Evolutionary conservation across 2,113 vertebrate genomes (phyloP), one percentile per base, ranked within the genome.

Genomic region (Syngnathus floridae): DNA sequence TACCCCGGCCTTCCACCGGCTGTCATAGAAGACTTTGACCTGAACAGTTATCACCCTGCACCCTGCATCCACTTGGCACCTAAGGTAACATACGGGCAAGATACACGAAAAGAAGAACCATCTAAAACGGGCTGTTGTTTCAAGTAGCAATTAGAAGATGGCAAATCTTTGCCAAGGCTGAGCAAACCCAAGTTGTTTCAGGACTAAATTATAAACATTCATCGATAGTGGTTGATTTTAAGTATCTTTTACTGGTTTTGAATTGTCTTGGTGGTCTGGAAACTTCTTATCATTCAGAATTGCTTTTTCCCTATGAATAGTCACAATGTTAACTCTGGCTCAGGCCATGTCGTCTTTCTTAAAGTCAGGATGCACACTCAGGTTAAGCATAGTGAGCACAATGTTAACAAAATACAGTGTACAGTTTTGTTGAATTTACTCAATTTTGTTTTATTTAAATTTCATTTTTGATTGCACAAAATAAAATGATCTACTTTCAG

Each of bases 21-120:
- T 1, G 76, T 88, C 8, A 90, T 94, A 14, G 51, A 72, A 36
- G 91, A 91, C 84, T 91, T 92, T 64, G 93, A 92, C 83, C 85
- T 92, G 64, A 83, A 77, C 56, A 79, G 78, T 7, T 88, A 72
- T 45, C 64, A 71, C 59, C 64, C 87, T 0, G 84, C 89, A 11
- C 92, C 91, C 26, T 91, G 91, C 17, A 5, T 79, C 38, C 87
- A 91, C 76, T 88, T 94, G 70, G 91, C 87, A 56, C 82, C 76
- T 13, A 89, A 92, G 88, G 91, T 91, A 43, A 49, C 17, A n/a
- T 12, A 13, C 26, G 26, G 26, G 26, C 26, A 41, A 54, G 21
- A 54, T 26, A 12, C 21, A 5, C 51, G 4, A 17, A 46, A 13
- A 31, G 22, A 54, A 22, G n/a, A 10, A 4, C 21, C 10, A 22